phyloP scores from a whole-genome alignment of 2,113 vertebrate species.

The Python bivittatus region DNA sequence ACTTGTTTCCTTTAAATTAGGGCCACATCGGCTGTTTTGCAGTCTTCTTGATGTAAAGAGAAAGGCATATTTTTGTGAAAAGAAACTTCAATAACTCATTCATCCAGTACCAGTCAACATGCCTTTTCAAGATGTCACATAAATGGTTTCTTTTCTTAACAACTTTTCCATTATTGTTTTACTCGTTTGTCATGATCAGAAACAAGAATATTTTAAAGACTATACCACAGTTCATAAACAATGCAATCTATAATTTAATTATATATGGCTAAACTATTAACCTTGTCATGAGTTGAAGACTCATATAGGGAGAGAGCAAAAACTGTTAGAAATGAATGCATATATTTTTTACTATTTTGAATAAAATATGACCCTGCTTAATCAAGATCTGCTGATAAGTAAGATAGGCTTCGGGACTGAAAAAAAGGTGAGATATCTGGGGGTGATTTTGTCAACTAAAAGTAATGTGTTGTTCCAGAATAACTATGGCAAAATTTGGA shows the following conservation, averaged over 20 bases:
- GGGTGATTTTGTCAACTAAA: too few relatives aligned
- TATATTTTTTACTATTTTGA: too few relatives aligned
- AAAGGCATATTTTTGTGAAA: neutral
- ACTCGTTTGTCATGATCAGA: neutral
- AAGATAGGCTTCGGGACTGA: too few relatives aligned
- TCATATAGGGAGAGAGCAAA: neutral
- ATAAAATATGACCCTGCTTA: too few relatives aligned
- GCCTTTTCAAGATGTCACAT: neutral
- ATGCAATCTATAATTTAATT: neutral
- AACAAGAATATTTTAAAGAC: neutral
- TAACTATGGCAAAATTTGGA: too few relatives aligned
- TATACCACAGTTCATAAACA: neutral
- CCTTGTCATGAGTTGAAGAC: neutral
- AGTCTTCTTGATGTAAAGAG: neutral
- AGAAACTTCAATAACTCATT: neutral
- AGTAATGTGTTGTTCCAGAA: too few relatives aligned
- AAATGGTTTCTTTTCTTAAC: neutral
- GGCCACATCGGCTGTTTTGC: neutral
- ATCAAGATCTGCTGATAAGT: too few relatives aligned
- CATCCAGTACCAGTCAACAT: neutral
- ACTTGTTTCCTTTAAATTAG: neutral
- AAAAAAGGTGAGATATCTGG: too few relatives aligned
- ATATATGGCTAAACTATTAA: neutral
- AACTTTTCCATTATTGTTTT: constrained; percentile 3
- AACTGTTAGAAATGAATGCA: neutral